A percentile compares a stretch with the other conserved stretches of the same genome.
These are phyloP conservation scores for Nomada hirtipes DNA, from an alignment of 2,888 invertebrate genomes.

Conservation along the genomic window DNA sequence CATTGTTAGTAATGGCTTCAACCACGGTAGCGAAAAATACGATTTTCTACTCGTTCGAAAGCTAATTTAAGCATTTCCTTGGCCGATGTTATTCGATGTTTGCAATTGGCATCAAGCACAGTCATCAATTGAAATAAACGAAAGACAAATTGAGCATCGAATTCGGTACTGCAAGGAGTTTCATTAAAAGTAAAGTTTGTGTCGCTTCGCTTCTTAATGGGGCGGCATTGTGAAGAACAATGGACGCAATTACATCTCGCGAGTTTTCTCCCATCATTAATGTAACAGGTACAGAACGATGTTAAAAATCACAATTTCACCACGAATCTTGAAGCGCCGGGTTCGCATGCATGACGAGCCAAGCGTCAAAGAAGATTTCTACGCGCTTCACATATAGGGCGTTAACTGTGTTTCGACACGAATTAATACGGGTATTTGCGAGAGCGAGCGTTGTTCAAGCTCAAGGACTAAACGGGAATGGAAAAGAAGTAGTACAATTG, in stretches of 20 bases:
- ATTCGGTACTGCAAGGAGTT: conserved; percentile 5
- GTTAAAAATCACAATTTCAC: conserved; percentile 76
- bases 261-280: conserved; percentile 77
- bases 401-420: conserved; percentile 79
- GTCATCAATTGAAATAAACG: not conserved
- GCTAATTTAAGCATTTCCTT: not conserved
- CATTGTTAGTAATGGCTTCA: not conserved
- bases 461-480: conserved; percentile 33
- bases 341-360: conserved; percentile 76
- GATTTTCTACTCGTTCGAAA: conserved; percentile 19
- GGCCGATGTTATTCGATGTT: not conserved
- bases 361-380: conserved; percentile 79
- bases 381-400: conserved; percentile 82
- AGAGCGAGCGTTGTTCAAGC: conserved; percentile 58
- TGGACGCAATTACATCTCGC: conserved; percentile 64
- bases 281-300: conserved; percentile 54
- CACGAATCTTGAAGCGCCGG: conserved; percentile 54
- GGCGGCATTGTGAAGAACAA: conserved; percentile 51
- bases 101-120: not conserved
- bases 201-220: conserved; percentile 40
- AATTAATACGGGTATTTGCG: conserved; percentile 59
- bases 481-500: not conserved
- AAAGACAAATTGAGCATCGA: not conserved
- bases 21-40: not conserved
- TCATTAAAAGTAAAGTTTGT: conserved; percentile 31